phyloP scores from a whole-genome alignment of 2,888 invertebrate genomes.

The Stenotaenia linearis region DNA sequence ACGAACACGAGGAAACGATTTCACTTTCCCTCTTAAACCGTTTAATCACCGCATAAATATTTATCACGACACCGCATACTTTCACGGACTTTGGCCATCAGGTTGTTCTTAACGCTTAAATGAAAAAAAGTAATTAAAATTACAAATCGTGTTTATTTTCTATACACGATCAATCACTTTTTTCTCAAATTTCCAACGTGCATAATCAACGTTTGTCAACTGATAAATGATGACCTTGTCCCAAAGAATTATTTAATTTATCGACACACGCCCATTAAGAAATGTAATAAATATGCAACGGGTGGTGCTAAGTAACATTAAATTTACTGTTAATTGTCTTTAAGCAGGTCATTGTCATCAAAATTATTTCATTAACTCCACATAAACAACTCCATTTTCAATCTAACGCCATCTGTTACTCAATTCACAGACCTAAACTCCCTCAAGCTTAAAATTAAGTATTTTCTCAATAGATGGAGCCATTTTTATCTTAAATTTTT shows the following conservation, averaged over 20 bases:
- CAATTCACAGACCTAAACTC: too few relatives aligned
- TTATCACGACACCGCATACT: background rate
- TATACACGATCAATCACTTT: background rate
- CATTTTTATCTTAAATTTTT: background rate
- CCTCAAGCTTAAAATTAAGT: background rate
- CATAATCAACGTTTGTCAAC: background rate
- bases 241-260: conserved; percentile 16
- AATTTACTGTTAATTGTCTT: conserved; percentile 24
- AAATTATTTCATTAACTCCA: background rate
- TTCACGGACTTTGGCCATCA: conserved; percentile 8
- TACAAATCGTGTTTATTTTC: background rate
- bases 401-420: background rate
- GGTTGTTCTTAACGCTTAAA: background rate
- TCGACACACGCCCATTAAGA: background rate
- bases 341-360: background rate
- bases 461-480: background rate
- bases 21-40: background rate
- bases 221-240: background rate
- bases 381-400: background rate
- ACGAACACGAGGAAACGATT: background rate
- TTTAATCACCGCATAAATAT: background rate
- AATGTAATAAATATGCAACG: conserved; percentile 11
- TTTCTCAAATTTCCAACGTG: background rate
- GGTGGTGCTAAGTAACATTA: conserved; percentile 13
- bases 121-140: background rate